A percentile compares a stretch with the other conserved stretches of the same genome.
Evolutionary conservation across 2,888 invertebrate genomes (phyloP).

Genomic region (Tinea trinotella): DNA sequence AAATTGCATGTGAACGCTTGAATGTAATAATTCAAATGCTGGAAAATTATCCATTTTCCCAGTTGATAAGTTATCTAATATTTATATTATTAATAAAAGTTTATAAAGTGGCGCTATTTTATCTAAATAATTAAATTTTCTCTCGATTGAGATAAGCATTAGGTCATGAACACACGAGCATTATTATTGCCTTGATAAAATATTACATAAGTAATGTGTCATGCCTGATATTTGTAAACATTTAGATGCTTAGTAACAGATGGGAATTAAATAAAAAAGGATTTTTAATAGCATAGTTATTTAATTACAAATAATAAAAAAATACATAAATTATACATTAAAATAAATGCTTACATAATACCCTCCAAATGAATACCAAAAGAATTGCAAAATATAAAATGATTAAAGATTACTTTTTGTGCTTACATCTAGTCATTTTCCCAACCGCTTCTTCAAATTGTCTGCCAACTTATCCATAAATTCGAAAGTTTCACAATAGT

Average conservation of each 20-base stretch:
- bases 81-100: too few relatives aligned
- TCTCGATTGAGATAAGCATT: too few relatives aligned
- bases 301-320: slow-evolving; percentile 17
- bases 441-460: slow-evolving; percentile 80
- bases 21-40: too few relatives aligned
- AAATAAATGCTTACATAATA: slow-evolving; percentile 51
- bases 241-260: background rate
- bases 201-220: background rate
- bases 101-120: too few relatives aligned
- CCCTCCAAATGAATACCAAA: slow-evolving; percentile 32
- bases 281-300: background rate
- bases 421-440: slow-evolving; percentile 56
- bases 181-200: background rate
- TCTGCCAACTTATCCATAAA: slow-evolving; percentile 96
- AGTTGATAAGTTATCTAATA: too few relatives aligned
- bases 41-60: too few relatives aligned
- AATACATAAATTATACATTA: slow-evolving; percentile 15
- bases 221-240: too few relatives aligned
- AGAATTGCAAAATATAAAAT: slow-evolving; percentile 2
- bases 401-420: slow-evolving; percentile 42
- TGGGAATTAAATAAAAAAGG: background rate
- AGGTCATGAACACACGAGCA: too few relatives aligned
- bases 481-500: slow-evolving; percentile 97
- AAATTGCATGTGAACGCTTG: too few relatives aligned
- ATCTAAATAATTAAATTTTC: too few relatives aligned